These are phyloP conservation scores for Liasis olivaceus DNA, from an alignment of 2,797 vertebrate genomes.

Conservation along the genomic window DNA sequence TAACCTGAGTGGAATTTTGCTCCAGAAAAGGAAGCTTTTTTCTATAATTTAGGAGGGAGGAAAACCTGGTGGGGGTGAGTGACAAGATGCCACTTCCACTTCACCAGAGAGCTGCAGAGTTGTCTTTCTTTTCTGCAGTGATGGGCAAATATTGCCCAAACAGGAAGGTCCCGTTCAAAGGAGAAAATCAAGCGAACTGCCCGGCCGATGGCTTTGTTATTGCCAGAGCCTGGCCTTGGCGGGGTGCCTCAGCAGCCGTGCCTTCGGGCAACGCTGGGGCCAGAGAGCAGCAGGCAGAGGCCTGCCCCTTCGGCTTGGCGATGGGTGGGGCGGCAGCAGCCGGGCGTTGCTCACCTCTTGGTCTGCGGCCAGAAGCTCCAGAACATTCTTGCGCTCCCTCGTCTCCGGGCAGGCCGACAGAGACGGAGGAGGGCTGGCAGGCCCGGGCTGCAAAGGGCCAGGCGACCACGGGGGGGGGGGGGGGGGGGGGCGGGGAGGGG, in stretches of 20 bases:
- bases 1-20: background rate
- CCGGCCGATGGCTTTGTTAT: background rate
- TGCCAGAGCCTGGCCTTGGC: background rate
- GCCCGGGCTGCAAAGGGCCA: too few relatives aligned
- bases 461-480: too few relatives aligned
- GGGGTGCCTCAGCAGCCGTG: background rate
- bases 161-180: constrained; percentile 51
- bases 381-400: background rate
- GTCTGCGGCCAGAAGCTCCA: background rate
- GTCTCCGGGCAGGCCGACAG: background rate
- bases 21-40: background rate
- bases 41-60: background rate
- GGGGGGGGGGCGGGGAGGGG: too few relatives aligned
- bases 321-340: background rate
- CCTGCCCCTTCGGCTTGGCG: background rate
- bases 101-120: fast-evolving
- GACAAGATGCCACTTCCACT: background rate
- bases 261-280: background rate
- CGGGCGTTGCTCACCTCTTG: background rate
- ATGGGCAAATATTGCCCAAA: constrained; percentile 9
- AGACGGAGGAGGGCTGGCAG: background rate
- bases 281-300: background rate
- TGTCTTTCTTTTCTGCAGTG: background rate
- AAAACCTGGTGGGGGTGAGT: background rate
- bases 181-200: constrained; percentile 44